phyloP scores from a whole-genome alignment of 2,888 invertebrate species.

The Stenodema calcarata region DNA sequence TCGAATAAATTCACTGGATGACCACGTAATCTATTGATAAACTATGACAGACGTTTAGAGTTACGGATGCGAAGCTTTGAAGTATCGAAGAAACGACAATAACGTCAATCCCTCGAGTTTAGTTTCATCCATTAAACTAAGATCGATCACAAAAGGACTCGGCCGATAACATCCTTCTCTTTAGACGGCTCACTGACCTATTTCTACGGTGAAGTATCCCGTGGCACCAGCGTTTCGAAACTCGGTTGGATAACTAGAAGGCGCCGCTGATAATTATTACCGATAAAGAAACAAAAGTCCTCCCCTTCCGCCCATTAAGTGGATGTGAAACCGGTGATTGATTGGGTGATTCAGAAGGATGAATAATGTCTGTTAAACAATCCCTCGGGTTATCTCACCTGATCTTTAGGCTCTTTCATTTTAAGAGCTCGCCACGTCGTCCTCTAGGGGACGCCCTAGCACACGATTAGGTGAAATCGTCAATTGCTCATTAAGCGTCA shows the following conservation, averaged over 20 bases:
- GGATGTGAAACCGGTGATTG: conserved; percentile 8
- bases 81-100: no score
- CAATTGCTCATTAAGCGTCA: no score
- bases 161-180: background rate
- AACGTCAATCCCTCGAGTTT: no score
- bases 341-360: background rate
- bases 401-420: no score
- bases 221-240: background rate
- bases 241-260: background rate
- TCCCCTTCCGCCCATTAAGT: background rate
- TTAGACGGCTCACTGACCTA: conserved; percentile 5
- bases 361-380: background rate
- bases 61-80: no score
- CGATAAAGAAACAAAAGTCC: background rate
- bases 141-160: background rate
- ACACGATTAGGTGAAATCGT: no score
- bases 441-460: no score
- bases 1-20: no score
- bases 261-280: background rate
- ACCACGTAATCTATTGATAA: no score
- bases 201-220: background rate
- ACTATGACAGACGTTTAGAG: no score
- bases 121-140: no score
- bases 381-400: background rate
- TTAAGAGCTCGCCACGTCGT: no score